Evolutionary conservation across 92 coral and sea anemone genomes (phyloP).

Genomic region (Heteractis magnifica): DNA sequence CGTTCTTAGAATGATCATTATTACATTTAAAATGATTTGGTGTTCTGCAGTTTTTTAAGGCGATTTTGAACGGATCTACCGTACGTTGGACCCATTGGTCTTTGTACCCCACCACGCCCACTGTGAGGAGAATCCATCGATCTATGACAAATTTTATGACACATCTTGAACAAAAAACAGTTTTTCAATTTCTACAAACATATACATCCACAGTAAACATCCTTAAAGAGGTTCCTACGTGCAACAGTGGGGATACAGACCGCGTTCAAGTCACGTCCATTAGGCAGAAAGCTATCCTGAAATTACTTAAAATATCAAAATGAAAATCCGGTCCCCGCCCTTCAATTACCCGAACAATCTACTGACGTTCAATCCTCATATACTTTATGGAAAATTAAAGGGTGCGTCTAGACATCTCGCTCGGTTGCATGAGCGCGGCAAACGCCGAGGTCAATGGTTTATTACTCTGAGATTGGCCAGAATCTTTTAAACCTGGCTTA

Average conservation of each 20-base stretch:
- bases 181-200: too few species aligned
- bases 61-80: neutral
- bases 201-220: too few species aligned
- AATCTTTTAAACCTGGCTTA: neutral
- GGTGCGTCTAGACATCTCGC: neutral
- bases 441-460: constrained; percentile 1
- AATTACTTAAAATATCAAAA: too few species aligned
- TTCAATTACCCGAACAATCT: neutral
- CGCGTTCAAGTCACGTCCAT: neutral
- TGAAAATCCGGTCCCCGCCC: neutral
- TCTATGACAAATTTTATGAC: neutral
- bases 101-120: neutral
- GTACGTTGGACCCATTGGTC: neutral
- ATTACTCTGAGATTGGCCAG: neutral
- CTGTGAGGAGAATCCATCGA: neutral
- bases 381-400: neutral
- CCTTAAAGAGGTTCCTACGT: too few species aligned
- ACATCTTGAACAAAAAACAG: too few species aligned
- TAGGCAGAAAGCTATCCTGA: too few species aligned
- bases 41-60: too few species aligned
- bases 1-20: too few species aligned
- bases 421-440: constrained; percentile 4
- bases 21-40: too few species aligned
- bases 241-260: too few species aligned
- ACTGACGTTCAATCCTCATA: neutral